phyloP scores from a whole-genome alignment of 2,113 vertebrate genomes.

The Indicator indicator region DNA sequence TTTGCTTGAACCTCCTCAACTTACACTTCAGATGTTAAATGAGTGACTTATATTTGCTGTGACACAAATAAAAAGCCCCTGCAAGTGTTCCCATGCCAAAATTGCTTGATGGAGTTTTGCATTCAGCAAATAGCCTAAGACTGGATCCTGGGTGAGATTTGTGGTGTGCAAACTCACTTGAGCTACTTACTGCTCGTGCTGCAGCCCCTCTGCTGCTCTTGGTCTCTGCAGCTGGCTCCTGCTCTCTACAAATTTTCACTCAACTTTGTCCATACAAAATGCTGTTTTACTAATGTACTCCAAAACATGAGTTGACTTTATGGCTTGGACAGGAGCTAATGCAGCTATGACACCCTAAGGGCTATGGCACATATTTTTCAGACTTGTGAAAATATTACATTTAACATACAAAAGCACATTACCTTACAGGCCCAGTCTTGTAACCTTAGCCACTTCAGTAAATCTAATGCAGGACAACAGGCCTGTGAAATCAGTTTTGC shows the following conservation, averaged over 20 bases:
- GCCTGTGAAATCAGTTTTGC: neutral
- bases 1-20: neutral
- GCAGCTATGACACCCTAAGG: neutral
- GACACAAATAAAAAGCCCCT: neutral
- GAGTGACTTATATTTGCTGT: neutral
- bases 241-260: neutral
- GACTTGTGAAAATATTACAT: neutral
- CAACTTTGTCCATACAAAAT: neutral
- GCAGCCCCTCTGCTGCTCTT: neutral
- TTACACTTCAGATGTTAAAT: neutral
- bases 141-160: neutral
- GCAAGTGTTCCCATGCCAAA: neutral
- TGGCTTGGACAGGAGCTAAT: neutral
- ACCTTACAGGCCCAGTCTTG: neutral
- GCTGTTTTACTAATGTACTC: neutral
- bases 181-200: neutral
- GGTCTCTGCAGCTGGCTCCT: neutral
- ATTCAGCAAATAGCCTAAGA: neutral
- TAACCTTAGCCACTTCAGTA: neutral
- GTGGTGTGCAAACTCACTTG: rapidly evolving
- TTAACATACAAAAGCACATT: neutral
- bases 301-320: neutral
- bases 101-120: neutral
- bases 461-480: neutral
- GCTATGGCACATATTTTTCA: neutral